Conservation (phyloP, 2,888 invertebrate species). For the Aspidiotus rigidus region DNA sequence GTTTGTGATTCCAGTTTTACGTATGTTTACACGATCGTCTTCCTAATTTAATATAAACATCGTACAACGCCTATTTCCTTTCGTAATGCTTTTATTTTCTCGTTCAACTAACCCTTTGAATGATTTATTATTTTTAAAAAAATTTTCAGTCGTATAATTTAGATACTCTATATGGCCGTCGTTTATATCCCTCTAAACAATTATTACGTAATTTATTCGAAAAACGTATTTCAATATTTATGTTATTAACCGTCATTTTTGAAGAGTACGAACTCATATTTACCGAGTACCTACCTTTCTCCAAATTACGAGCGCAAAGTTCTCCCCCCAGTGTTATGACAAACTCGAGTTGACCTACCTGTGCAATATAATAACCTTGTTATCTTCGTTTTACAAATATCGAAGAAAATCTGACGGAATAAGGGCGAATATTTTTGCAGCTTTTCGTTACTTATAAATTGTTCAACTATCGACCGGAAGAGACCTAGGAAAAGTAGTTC, state of each 20-base stretch:
- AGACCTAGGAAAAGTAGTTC: no score
- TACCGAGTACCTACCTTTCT: background rate
- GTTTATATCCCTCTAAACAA: background rate
- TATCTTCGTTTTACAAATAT: background rate
- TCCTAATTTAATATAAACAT: conserved; percentile 31
- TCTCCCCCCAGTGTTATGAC: background rate
- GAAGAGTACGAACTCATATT: background rate
- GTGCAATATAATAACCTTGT: background rate
- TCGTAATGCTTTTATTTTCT: background rate
- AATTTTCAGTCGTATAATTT: background rate
- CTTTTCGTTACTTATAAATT: no score
- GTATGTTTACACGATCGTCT: conserved; percentile 18
- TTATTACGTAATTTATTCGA: background rate
- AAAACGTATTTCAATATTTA: background rate
- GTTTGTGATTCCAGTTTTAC: background rate
- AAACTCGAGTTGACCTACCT: background rate
- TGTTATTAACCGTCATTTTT: background rate
- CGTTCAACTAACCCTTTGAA: background rate
- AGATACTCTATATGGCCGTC: background rate
- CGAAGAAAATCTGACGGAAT: background rate
- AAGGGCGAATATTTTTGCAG: no score
- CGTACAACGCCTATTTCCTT: background rate
- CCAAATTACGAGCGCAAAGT: no score
- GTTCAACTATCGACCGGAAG: no score
- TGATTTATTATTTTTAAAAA: background rate